Evolutionary conservation across 2,113 vertebrate genomes (phyloP), one percentile per base, ranked within the genome.

Genomic region (Orientallactaga bullata): DNA sequence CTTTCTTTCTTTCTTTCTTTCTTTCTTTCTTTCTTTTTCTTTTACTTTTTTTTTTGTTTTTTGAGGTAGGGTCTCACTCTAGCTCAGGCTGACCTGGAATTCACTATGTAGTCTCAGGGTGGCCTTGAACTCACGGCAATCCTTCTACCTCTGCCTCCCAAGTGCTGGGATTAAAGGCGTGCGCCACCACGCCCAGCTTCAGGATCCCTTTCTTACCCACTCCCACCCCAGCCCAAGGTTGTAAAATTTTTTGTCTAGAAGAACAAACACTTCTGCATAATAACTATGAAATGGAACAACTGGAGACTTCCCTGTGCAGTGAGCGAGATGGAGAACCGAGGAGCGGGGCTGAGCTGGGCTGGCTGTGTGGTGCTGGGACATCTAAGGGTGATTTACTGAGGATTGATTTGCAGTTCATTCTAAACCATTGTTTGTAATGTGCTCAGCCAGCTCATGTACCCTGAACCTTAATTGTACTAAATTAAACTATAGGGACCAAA

Each of bases 321-420:
- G 42, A 47, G 51, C 42, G 95, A 97, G 96, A 95, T 90, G 82
- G 71, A 91, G 95, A 85, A 68, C 91, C 95, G 96, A 96, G 90
- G 90, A 95, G 88, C 94, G 97, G 96, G 91, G 95, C 93, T 95
- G 97, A 97, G 95, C 94, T 97, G 30, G 72, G 96, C 95, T 82
- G 94, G 96, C 97, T 98, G 97, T 97, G 97, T 96, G 97, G 97
- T 89, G 80, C 97, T 98, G 95, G 95, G 97, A 96, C 97, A 97
- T 98, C 98, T 98, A 47, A 98, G 97, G 95, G 97, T 98, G 98
- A 98, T 98, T 98, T 98, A 98, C 97, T 98, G 97, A 96, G 97
- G 98, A 98, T 98, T 98, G 98, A 98, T 98, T 98, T 98, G 97
- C 97, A 98, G 98, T 98, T 98, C 98, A 98, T 98, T 98, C 97